These are phyloP conservation scores for Sicus ferrugineus DNA, from an alignment of 2,888 invertebrate genomes.

Conservation along the genomic window DNA sequence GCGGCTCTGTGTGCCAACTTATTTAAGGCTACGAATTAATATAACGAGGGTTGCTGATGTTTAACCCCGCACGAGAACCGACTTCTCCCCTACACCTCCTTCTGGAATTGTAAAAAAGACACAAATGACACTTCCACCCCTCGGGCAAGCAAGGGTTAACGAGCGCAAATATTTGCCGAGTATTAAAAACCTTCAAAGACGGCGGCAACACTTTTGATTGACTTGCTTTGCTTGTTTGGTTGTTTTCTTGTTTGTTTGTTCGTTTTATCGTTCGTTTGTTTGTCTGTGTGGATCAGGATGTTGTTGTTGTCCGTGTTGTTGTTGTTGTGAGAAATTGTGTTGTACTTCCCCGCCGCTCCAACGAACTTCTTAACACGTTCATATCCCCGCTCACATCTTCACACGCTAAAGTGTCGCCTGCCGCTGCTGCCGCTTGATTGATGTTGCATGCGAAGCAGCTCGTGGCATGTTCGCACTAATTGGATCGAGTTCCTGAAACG, in stretches of 20 bases:
- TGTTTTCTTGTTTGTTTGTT: background rate
- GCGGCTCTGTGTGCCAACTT: background rate
- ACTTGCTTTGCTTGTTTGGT: background rate
- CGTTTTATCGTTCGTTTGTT: background rate
- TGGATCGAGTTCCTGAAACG: slow-evolving; percentile 30
- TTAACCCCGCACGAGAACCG: background rate
- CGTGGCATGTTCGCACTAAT: slow-evolving; percentile 43
- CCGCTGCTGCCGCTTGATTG: slow-evolving; percentile 40
- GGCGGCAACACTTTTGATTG: background rate
- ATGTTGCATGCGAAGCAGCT: slow-evolving; percentile 38
- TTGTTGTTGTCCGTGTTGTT: background rate
- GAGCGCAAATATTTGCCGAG: background rate
- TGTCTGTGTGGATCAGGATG: background rate
- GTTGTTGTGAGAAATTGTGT: background rate
- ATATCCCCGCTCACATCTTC: background rate
- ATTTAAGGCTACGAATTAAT: background rate
- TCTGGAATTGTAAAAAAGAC: too few species aligned
- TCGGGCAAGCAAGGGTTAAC: background rate
- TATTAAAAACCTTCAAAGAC: background rate
- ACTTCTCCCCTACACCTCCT: too few species aligned
- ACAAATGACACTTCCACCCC: too few species aligned
- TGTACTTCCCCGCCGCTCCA: background rate
- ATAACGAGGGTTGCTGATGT: background rate
- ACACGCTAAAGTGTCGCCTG: background rate
- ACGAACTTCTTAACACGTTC: background rate